A percentile compares a stretch with the other conserved stretches of the same genome.
Conservation (phyloP, 2,113 vertebrate genomes). For the Gasterosteus aculeatus region DNA sequence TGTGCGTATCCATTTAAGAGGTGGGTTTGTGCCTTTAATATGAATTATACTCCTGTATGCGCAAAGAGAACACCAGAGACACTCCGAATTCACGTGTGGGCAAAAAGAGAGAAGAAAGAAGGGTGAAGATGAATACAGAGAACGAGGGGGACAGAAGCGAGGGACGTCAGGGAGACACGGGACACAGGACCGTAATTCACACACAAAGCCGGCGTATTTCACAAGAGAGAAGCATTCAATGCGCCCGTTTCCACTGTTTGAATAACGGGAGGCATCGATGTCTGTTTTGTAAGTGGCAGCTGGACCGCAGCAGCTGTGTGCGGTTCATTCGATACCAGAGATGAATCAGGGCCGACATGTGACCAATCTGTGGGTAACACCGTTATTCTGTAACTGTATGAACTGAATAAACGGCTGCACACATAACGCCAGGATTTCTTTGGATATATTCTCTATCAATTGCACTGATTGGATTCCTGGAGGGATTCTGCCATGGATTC, state of each 20-base stretch:
- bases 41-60: neutral
- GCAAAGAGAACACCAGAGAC: neutral
- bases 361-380: neutral
- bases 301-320: neutral
- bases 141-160: neutral
- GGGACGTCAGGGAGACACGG: neutral
- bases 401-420: neutral
- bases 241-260: neutral
- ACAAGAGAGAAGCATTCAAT: neutral
- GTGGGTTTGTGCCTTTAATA: neutral
- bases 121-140: conserved; percentile 6
- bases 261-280: neutral
- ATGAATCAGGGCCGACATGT: neutral
- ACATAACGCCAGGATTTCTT: neutral
- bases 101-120: conserved; percentile 7
- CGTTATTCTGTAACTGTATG: conserved; percentile 3
- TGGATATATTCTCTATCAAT: neutral
- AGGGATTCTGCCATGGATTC: conserved; percentile 28
- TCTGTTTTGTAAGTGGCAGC: neutral
- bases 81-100: neutral
- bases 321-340: neutral
- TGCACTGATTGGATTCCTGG: conserved; percentile 30
- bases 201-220: neutral
- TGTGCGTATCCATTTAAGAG: neutral
- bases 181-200: conserved; percentile 3